Base-by-base conservation (phyloP, 1,140 invertebrate species). In the Aphelinus atriplicis region DNA sequence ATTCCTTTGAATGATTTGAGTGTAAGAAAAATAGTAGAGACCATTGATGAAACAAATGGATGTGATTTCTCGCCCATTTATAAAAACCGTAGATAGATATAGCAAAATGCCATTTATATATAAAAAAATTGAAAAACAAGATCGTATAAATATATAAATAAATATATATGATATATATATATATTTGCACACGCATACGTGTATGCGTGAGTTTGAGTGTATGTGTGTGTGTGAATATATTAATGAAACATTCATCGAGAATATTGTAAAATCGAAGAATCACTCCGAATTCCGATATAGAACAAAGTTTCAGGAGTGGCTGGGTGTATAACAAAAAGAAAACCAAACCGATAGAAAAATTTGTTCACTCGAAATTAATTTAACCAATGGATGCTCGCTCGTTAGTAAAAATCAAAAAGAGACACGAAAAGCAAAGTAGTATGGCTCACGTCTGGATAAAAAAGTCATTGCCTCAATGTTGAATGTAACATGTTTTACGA, bases 401-500 rank as follows among this genome's bases (percentile, higher is more conserved):
- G 60, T 71, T 58, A 64, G 58, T 76, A 67, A 63, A 70, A 76
- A 76, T 71, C 53, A 58, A 76, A 77, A 75, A 76, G 62, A 60
- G 63, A 73, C 51, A 75, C 48, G 53, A 73, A 77, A 77, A 78
- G 58, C 75, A 64, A 76, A 77, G 60, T 68, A 71, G 56, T 78
- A 77, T 69, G 78, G 71, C 72, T 81, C 80, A 79, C 74, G 55
- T 76, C 77, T 73, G 73, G 72, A 78, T 64, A 76, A 73, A 75
- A 69, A 76, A 75, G 73, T 79, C 77, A 81, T 81, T 73, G 78
- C 80, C 78, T 81, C 80, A 77, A 80, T 83, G 79, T 81, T 82
- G 77, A 80, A 81, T 83, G 81, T 81, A 81, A 82, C 67, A 80
- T 75, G 75, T 82, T 83, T 81, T 80, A 80, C 78, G 78, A 82